Conservation (phyloP, 1,140 invertebrate species). For the Holotrichia oblita region DNA sequence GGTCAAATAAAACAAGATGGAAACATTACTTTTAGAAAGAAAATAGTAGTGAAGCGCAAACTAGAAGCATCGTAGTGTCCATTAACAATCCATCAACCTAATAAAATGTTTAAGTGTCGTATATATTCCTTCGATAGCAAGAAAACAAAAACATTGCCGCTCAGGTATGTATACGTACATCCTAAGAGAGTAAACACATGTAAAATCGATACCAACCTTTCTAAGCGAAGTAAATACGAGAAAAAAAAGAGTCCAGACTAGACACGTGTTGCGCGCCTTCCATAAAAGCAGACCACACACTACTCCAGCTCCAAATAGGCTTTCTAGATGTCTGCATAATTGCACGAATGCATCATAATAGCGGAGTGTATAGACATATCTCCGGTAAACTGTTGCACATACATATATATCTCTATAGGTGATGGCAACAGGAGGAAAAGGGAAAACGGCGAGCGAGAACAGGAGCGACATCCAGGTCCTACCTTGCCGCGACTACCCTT, state of each 20-base stretch:
- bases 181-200: background rate
- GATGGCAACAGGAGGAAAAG: background rate
- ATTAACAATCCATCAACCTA: background rate
- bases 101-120: background rate
- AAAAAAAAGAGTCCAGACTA: background rate
- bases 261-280: constrained; percentile 19
- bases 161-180: background rate
- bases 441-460: constrained; percentile 4
- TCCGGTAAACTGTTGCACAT: constrained; percentile 34
- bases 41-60: too few species aligned
- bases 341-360: background rate
- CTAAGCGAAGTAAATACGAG: background rate
- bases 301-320: background rate
- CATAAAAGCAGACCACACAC: background rate
- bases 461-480: constrained; percentile 45
- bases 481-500: constrained; percentile 61
- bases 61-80: too few species aligned
- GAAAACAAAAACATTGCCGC: too few species aligned
- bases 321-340: background rate
- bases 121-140: too few species aligned
- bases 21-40: too few species aligned
- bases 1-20: too few species aligned
- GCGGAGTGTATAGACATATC: background rate
- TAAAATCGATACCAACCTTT: constrained; percentile 5
- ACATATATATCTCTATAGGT: background rate